Evolutionary conservation across 2,797 vertebrate species (phyloP), one percentile per base, ranked within the genome.

Genomic region (Mormyrus proboscirostris): DNA sequence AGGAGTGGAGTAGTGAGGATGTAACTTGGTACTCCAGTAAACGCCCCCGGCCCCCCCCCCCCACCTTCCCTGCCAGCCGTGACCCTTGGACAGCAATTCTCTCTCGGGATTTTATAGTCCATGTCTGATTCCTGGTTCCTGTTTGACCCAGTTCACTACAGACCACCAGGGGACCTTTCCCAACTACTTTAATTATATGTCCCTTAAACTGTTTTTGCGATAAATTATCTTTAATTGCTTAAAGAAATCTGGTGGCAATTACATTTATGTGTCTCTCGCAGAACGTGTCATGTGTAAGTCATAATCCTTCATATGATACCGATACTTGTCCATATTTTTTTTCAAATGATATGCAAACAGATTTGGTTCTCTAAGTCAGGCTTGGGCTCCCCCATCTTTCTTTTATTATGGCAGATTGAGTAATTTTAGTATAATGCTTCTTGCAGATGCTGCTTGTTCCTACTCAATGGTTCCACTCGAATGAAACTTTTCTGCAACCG

Each of bases 111-210:
- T 94, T 55, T 12, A 88, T 41, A 22, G 69, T 87, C 88, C 88
- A 44, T 44, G 90, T 94, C 93, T 94, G 93, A 90, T n/a, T 62
- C 92, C 93, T 93, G 82, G 85, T 90, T 92, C 93, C 86, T 51
- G 9, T 88, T 91, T 94, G 94, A 94, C 94, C 93, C 91, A 82
- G 0, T 79, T 90, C 89, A 90, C 73, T 93, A 93, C 94, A 93
- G 93, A 94, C 92, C 93, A 94, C 94, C 92, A 51, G 33, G 16
- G 49, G 89, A 55, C 25, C 9, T 16, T 29, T 29, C 94, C 93
- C 93, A 93, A 92, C 92, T 90, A 92, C 92, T 94, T 94, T 94
- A 92, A 95, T 95, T 94, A 94, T 95, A 94, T 92, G 88, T 92
- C 91, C 49, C 41, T 4, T 9, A 22, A 7, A 51, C 88, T 91